Percentiles rank a stretch among this genome's conserved stretches.
Evolutionary conservation across 2,113 vertebrate genomes (phyloP).

Genomic region (Rousettus leschenaultii): DNA sequence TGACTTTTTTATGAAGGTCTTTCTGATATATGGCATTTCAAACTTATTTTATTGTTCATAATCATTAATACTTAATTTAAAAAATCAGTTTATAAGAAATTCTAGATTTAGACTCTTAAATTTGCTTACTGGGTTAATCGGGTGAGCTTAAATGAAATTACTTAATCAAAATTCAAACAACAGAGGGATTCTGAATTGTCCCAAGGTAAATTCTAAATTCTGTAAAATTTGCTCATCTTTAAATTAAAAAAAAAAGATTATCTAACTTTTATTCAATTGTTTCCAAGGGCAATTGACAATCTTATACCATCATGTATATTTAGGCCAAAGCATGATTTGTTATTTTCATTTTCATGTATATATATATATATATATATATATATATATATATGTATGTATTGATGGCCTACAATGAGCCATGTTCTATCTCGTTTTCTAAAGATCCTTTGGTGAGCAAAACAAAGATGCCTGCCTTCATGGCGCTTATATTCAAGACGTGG

Average conservation of each 20-base stretch:
- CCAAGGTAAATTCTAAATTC: neutral
- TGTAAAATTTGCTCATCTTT: neutral
- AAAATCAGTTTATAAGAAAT: neutral
- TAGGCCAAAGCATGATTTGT: neutral
- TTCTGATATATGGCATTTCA: neutral
- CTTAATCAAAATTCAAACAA: conserved; percentile 9
- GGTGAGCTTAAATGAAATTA: neutral
- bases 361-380: neutral
- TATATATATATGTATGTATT: too few relatives aligned
- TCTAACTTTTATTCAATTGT: neutral
- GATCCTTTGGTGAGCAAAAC: neutral
- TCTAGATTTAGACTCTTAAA: neutral
- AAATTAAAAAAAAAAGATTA: neutral
- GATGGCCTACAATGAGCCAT: neutral
- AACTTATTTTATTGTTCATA: neutral
- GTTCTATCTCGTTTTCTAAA: neutral
- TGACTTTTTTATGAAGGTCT: neutral
- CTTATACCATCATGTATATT: neutral
- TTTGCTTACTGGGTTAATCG: neutral
- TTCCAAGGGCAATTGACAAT: neutral
- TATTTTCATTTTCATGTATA: neutral
- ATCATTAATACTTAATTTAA: conserved; percentile 44
- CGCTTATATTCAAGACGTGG: neutral
- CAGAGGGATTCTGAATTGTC: neutral
- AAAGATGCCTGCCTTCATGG: neutral